These are phyloP conservation scores for Apodemia zela DNA, from an alignment of 2,888 invertebrate species.

Conservation along the genomic window DNA sequence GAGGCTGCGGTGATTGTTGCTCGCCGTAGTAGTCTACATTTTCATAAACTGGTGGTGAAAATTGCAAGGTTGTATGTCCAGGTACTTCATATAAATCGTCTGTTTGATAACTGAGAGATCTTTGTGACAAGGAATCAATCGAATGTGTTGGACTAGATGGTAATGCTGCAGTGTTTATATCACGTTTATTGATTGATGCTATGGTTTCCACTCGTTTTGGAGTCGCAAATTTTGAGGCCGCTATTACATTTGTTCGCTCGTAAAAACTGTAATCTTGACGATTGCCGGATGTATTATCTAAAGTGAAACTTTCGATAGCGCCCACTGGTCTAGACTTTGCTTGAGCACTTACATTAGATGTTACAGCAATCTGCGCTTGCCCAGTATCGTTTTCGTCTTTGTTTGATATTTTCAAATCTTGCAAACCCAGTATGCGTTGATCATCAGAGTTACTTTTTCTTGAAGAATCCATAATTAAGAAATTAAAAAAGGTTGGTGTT, in stretches of 20 bases:
- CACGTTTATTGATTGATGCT: slow-evolving; percentile 68
- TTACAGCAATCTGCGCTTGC: slow-evolving; percentile 69
- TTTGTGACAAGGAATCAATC: slow-evolving; percentile 81
- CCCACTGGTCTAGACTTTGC: slow-evolving; percentile 80
- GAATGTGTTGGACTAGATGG: slow-evolving; percentile 82
- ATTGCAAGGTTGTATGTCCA: slow-evolving; percentile 45
- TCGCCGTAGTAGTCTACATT: slow-evolving; percentile 90
- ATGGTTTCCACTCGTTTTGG: slow-evolving; percentile 86
- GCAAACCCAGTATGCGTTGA: slow-evolving; percentile 70
- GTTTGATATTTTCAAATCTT: slow-evolving; percentile 76
- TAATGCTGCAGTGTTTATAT: slow-evolving; percentile 60
- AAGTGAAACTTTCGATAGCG: slow-evolving; percentile 83
- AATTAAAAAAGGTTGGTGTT: background rate
- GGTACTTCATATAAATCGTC: slow-evolving; percentile 72
- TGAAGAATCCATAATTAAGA: slow-evolving; percentile 57
- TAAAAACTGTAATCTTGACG: slow-evolving; percentile 76
- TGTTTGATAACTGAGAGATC: slow-evolving; percentile 74
- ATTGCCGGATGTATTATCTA: slow-evolving; percentile 72
- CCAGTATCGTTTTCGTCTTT: slow-evolving; percentile 74
- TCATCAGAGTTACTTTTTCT: slow-evolving; percentile 66
- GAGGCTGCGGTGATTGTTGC: slow-evolving; percentile 76
- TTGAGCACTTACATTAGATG: slow-evolving; percentile 57
- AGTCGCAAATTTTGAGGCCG: slow-evolving; percentile 88
- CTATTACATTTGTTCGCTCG: slow-evolving; percentile 87
- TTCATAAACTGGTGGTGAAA: slow-evolving; percentile 84